Conservation (phyloP, 1,140 invertebrate genomes). For the Bombus ignitus region DNA sequence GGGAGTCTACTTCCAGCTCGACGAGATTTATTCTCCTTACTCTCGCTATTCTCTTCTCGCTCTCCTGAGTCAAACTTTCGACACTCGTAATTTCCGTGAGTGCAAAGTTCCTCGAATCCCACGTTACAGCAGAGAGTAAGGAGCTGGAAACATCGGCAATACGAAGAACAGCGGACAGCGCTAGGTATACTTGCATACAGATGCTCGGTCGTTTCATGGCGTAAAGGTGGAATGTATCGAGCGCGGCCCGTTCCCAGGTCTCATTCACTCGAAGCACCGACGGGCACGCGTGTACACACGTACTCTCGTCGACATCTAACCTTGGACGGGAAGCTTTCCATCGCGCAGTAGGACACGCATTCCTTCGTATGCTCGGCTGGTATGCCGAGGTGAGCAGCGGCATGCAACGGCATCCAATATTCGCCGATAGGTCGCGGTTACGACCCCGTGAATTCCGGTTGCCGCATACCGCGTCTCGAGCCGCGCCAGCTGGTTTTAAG, state of each 20-base stretch:
- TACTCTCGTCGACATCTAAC: constrained; percentile 68
- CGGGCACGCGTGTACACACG: constrained; percentile 30
- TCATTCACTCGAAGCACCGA: constrained; percentile 43
- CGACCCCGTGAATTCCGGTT: constrained; percentile 78
- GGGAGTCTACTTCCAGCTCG: not conserved
- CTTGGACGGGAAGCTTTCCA: constrained; percentile 75
- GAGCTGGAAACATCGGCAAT: not conserved
- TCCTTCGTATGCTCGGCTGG: constrained; percentile 76
- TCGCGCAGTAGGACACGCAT: constrained; percentile 78
- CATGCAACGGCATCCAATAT: constrained; percentile 81
- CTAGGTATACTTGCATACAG: no score
- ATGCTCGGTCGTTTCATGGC: constrained; percentile 16
- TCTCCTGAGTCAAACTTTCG: not conserved
- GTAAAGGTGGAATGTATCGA: constrained; percentile 58
- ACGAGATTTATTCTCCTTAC: not conserved
- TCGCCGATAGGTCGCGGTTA: constrained; percentile 80
- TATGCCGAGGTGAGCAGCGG: constrained; percentile 80
- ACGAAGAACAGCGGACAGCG: no score
- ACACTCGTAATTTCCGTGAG: not conserved
- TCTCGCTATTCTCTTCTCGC: not conserved
- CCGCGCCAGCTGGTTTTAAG: constrained; percentile 60
- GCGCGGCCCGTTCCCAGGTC: constrained; percentile 44
- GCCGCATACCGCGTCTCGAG: constrained; percentile 70
- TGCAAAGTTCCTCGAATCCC: not conserved
- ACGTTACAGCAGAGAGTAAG: not conserved